These are phyloP conservation scores for Chymomyza costata DNA, from an alignment of 1,140 invertebrate genomes.

Conservation along the genomic window DNA sequence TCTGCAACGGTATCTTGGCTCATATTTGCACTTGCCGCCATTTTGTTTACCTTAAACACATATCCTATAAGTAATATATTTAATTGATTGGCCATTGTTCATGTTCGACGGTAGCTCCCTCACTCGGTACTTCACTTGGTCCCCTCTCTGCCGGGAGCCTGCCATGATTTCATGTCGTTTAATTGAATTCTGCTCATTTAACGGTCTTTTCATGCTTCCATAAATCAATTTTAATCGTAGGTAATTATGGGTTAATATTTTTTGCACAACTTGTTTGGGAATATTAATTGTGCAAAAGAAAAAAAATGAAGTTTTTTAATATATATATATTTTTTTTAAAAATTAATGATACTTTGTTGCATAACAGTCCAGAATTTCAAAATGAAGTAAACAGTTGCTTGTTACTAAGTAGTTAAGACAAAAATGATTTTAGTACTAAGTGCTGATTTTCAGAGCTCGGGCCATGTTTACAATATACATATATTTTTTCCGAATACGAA, in stretches of 20 bases:
- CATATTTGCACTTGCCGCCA: too few relatives aligned
- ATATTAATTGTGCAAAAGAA: constrained; percentile 57
- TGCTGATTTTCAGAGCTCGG: too few relatives aligned
- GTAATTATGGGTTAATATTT: constrained; percentile 60
- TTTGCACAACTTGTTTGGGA: constrained; percentile 29
- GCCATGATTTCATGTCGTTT: constrained; percentile 36
- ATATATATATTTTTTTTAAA: too few relatives aligned
- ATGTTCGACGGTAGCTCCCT: constrained; percentile 12
- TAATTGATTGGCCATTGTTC: constrained; percentile 57
- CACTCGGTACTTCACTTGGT: neutral
- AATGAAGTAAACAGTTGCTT: too few relatives aligned
- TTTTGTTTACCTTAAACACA: constrained; percentile 40
- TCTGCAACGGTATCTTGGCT: neutral
- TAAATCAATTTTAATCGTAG: constrained; percentile 74
- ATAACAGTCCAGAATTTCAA: too few relatives aligned
- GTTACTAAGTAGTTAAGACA: too few relatives aligned
- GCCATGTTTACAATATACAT: too few relatives aligned
- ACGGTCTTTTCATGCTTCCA: constrained; percentile 24
- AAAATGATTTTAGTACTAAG: too few relatives aligned
- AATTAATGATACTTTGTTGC: too few relatives aligned
- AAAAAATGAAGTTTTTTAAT: too few relatives aligned
- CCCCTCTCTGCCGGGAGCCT: constrained; percentile 1
- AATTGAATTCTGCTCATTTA: constrained; percentile 53
- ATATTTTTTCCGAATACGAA: too few relatives aligned
- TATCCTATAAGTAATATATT: too few relatives aligned